A percentile compares a stretch with the other conserved stretches of the same genome.
Evolutionary conservation across 2,113 vertebrate species (phyloP).

Genomic region (Phaethon lepturus): DNA sequence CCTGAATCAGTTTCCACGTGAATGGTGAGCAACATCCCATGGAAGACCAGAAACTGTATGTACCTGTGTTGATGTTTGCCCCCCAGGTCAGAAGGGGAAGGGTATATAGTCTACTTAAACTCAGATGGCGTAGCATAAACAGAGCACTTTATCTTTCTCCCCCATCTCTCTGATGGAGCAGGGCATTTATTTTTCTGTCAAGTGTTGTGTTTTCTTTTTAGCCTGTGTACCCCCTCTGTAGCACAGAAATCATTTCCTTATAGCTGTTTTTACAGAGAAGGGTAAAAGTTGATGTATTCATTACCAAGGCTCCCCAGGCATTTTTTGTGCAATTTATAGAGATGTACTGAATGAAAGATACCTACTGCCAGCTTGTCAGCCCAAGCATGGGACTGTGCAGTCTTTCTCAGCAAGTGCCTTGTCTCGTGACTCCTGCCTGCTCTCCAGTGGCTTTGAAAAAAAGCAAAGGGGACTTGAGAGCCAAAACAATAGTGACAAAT

Average conservation of each 20-base stretch:
- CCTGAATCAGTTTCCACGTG: neutral
- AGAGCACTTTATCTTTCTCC: neutral
- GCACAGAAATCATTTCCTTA: constrained; percentile 11
- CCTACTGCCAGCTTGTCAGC: constrained; percentile 43
- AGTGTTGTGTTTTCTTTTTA: constrained; percentile 42
- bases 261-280: constrained; percentile 24
- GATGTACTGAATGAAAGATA: constrained; percentile 6
- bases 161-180: neutral
- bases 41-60: neutral
- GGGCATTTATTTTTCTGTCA: constrained; percentile 33
- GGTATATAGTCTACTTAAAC: neutral
- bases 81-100: neutral
- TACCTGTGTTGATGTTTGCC: neutral
- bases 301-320: constrained; percentile 26
- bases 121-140: neutral
- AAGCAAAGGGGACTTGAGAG: neutral
- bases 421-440: neutral
- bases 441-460: constrained; percentile 9
- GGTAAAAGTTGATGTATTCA: constrained; percentile 34
- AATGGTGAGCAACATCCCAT: neutral
- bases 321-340: constrained; percentile 42
- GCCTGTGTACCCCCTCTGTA: neutral
- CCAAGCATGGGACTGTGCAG: neutral
- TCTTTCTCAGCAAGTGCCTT: neutral
- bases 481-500: constrained; percentile 3